Percentiles rank a stretch among this genome's conserved stretches.
Conservation (phyloP, 2,797 vertebrate genomes). For the Acipenser transmontanus region DNA sequence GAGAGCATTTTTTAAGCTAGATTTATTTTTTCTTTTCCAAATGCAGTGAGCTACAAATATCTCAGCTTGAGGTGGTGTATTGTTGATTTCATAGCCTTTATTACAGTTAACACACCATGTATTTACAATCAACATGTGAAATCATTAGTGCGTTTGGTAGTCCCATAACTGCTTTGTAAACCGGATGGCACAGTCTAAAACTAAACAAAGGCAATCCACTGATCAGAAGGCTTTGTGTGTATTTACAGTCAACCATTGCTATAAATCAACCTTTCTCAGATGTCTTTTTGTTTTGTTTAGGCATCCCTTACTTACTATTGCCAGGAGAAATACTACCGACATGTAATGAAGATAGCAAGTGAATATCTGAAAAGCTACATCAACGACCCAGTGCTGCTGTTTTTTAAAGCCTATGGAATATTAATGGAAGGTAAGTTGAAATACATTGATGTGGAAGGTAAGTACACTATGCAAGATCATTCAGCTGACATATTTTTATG, state of each 20-base stretch:
- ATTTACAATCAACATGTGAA: too few species aligned
- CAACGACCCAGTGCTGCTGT: slow-evolving; percentile 34
- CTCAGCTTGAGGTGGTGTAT: too few species aligned
- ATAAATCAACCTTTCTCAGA: not conserved
- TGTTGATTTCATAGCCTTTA: too few species aligned
- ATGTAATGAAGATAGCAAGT: slow-evolving; percentile 32
- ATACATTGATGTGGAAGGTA: not conserved
- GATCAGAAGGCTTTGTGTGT: not conserved
- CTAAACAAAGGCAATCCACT: not conserved
- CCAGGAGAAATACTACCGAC: slow-evolving; percentile 44
- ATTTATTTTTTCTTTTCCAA: too few species aligned
- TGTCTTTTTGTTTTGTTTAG: slow-evolving; percentile 18
- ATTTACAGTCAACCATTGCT: too few species aligned
- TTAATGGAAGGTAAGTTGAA: slow-evolving; percentile 40
- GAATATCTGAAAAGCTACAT: slow-evolving; percentile 33
- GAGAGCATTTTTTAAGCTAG: not conserved
- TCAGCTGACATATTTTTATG: too few species aligned
- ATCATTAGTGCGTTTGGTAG: too few species aligned
- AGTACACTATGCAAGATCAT: too few species aligned
- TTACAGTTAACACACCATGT: too few species aligned
- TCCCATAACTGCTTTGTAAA: too few species aligned
- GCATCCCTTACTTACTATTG: slow-evolving; percentile 34
- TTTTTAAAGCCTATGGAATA: slow-evolving; percentile 41
- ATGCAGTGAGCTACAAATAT: too few species aligned
- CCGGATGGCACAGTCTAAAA: too few species aligned